Percentiles rank a stretch among this genome's conserved stretches.
These are phyloP conservation scores for Ditylenchus weischeri DNA, from an alignment of 2,888 invertebrate genomes.

Conservation along the genomic window DNA sequence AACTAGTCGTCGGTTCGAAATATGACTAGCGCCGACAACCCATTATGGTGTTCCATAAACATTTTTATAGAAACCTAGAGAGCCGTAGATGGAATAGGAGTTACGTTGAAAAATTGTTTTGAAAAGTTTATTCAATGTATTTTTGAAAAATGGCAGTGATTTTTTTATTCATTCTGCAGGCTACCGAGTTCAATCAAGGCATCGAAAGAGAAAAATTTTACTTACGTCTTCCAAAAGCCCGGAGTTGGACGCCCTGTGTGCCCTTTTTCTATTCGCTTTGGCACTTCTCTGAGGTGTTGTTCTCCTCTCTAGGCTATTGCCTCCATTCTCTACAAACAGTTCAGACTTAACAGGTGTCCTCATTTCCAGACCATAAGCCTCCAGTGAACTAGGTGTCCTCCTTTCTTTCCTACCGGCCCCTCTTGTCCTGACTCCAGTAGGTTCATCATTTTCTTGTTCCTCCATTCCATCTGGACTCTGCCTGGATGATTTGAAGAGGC, in stretches of 20 bases:
- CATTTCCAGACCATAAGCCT: slow-evolving; percentile 10
- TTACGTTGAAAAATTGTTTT: no score
- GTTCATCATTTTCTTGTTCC: slow-evolving; percentile 10
- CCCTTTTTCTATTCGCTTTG: slow-evolving; percentile 5
- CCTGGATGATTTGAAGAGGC: slow-evolving; percentile 14
- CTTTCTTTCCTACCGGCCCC: slow-evolving; percentile 13
- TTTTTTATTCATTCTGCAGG: no score
- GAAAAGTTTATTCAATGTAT: no score
- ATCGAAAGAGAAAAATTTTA: no score
- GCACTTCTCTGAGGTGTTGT: slow-evolving; percentile 20
- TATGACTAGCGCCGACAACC: no score
- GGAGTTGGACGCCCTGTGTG: slow-evolving; percentile 6
- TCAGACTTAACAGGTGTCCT: slow-evolving; percentile 20
- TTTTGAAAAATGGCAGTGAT: no score
- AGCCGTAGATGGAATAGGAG: no score
- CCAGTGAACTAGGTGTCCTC: slow-evolving; percentile 11
- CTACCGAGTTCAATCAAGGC: no score
- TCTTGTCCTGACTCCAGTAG: slow-evolving; percentile 23
- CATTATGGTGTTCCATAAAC: no score
- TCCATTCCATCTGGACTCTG: slow-evolving; percentile 16
- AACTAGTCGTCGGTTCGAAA: no score
- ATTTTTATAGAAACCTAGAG: no score
- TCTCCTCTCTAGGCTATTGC: slow-evolving; percentile 10
- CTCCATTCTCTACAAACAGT: slow-evolving; percentile 17
- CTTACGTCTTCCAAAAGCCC: slow-evolving; percentile 11